Evolutionary conservation across 2,888 invertebrate species (phyloP).

Genomic region (Pachycephus smyrnensis): DNA sequence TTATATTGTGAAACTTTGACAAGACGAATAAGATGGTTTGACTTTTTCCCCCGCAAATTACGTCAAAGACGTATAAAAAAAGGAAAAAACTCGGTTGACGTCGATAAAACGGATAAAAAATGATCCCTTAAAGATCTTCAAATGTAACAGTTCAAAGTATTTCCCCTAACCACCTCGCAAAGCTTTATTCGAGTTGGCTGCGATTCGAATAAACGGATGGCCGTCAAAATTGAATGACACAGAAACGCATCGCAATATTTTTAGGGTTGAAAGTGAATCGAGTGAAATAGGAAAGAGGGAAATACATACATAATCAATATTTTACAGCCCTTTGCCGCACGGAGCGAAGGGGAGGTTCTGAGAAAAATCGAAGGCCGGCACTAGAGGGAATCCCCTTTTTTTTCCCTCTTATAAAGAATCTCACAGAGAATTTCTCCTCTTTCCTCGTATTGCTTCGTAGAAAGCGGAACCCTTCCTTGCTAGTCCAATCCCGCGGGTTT

Average conservation of each 20-base stretch:
- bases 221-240: not conserved
- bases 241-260: not conserved
- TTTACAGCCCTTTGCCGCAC: not conserved
- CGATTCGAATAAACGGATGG: not conserved
- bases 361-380: not conserved
- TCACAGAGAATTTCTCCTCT: not conserved
- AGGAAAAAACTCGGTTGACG: not conserved
- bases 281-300: not conserved
- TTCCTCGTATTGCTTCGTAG: not conserved
- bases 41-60: not conserved
- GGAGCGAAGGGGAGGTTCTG: not conserved
- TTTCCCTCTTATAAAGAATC: no score
- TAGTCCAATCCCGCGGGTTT: constrained; percentile 37
- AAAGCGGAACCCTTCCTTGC: not conserved
- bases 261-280: not conserved
- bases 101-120: not conserved
- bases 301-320: not conserved
- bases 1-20: not conserved
- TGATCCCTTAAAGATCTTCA: not conserved
- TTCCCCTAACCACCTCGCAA: not conserved
- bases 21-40: not conserved
- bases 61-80: not conserved
- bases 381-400: not conserved
- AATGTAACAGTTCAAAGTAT: not conserved
- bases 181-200: not conserved